Conservation (phyloP, 2,113 vertebrate genomes). For the Falco punctatus region DNA sequence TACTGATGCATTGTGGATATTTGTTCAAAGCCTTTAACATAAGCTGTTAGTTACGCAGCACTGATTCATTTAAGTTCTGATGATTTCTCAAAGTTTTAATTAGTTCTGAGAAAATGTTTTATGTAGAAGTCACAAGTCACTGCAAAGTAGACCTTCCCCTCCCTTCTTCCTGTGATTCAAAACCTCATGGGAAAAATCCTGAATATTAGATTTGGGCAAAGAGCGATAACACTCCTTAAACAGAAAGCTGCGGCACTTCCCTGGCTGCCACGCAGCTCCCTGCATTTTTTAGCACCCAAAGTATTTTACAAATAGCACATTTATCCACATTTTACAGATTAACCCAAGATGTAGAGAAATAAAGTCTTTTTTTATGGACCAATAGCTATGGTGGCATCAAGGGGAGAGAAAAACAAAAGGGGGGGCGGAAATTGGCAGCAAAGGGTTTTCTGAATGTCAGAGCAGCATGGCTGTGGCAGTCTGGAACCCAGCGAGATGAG, state of each 20-base stretch:
- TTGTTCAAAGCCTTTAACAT: slow-evolving; percentile 41
- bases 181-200: not conserved
- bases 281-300: not conserved
- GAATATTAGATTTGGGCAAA: not conserved
- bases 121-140: not conserved
- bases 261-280: not conserved
- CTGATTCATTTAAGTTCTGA: slow-evolving; percentile 48
- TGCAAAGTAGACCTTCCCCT: not conserved
- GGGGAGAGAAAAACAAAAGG: too few species aligned
- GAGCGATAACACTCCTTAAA: not conserved
- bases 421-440: not conserved
- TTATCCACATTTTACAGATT: not conserved
- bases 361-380: not conserved
- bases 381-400: not conserved
- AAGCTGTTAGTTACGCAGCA: slow-evolving; percentile 40
- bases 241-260: not conserved
- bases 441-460: not conserved
- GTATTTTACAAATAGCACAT: not conserved
- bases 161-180: not conserved
- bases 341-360: not conserved
- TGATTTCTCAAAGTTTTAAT: slow-evolving; percentile 50
- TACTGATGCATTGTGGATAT: slow-evolving; percentile 55
- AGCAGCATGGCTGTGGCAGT: not conserved
- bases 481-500: rapidly evolving
- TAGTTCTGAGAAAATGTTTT: slow-evolving; percentile 39